Conservation (phyloP, 2,113 vertebrate genomes). For the Cololabis saira region DNA sequence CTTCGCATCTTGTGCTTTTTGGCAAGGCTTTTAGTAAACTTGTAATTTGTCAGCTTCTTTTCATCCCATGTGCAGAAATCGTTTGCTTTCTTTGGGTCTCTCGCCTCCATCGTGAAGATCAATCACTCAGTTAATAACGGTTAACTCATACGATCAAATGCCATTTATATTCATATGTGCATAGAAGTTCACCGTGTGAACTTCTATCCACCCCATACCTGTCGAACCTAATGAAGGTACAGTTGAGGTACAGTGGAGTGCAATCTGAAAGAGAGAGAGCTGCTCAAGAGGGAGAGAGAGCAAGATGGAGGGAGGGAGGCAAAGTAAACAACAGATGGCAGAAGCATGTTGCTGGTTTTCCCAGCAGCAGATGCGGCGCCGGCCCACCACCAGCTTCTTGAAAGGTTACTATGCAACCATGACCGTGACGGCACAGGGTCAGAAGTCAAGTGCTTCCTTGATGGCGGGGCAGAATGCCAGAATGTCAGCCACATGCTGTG, state of each 20-base stretch:
- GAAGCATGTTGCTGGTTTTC: constrained; percentile 61
- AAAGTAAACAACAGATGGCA: constrained; percentile 78
- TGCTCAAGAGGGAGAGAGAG: constrained; percentile 40
- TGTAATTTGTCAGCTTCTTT: constrained; percentile 1
- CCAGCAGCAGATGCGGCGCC: constrained; percentile 46
- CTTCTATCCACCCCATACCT: constrained; percentile 11
- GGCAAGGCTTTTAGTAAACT: neutral
- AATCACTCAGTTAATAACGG: too few relatives aligned
- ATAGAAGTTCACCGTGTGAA: neutral
- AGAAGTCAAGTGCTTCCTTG: constrained; percentile 60
- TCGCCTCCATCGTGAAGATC: too few relatives aligned
- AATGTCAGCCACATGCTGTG: constrained; percentile 44
- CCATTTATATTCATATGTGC: neutral
- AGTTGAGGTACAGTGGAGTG: constrained; percentile 19
- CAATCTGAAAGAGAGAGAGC: constrained; percentile 47
- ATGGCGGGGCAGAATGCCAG: constrained; percentile 44
- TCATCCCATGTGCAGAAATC: too few relatives aligned
- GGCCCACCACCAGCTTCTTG: constrained; percentile 46
- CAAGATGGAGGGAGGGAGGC: constrained; percentile 42
- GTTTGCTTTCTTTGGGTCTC: too few relatives aligned
- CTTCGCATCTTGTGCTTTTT: constrained; percentile 6
- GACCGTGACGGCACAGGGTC: constrained; percentile 55
- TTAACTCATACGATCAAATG: neutral
- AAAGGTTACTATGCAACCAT: constrained; percentile 57
- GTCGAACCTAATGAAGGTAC: constrained; percentile 26